Conservation (phyloP, 2,113 vertebrate genomes). For the Orthonyx spaldingii region DNA sequence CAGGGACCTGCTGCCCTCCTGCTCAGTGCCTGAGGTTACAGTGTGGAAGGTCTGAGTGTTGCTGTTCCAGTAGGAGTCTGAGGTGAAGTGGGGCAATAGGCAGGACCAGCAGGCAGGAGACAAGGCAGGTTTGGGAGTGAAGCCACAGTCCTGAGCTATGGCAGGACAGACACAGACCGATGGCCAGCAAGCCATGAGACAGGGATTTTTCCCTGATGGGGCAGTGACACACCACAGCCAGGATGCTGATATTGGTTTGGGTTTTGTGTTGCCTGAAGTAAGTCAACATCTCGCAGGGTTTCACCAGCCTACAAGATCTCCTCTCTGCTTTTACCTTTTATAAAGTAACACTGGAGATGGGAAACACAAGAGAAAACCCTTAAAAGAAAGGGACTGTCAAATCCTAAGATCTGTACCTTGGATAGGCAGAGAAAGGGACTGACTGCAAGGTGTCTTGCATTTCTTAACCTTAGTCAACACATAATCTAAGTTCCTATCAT, state of each 20-base stretch:
- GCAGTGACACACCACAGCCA: not conserved
- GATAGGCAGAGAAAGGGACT: not conserved
- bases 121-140: not conserved
- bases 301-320: not conserved
- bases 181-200: not conserved
- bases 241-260: not conserved
- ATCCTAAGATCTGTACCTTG: not conserved
- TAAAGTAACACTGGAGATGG: not conserved
- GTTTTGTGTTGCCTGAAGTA: not conserved
- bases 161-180: accelerated
- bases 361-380: not conserved
- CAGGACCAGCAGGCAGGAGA: not conserved
- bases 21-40: accelerated
- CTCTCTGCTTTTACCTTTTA: not conserved
- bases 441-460: not conserved
- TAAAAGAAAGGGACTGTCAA: not conserved
- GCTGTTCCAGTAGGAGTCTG: not conserved
- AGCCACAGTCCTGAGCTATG: not conserved
- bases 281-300: not conserved
- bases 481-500: not conserved
- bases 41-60: not conserved
- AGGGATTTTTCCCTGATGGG: not conserved
- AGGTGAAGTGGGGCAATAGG: not conserved
- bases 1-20: accelerated
- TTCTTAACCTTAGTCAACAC: not conserved